Conservation (phyloP, 2,888 invertebrate species). For the Diarsia brunnea region DNA sequence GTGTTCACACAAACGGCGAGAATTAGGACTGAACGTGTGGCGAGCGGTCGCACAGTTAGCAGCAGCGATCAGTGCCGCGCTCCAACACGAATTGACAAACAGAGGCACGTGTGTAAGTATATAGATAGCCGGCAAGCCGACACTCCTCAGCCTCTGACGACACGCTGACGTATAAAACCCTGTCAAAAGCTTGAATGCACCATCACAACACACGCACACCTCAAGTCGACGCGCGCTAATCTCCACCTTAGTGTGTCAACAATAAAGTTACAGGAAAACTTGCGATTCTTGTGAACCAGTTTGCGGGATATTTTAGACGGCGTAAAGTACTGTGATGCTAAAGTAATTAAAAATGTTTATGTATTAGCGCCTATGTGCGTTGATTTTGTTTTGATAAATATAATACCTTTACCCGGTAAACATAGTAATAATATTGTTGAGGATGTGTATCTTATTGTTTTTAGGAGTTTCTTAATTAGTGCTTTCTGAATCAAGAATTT, state of each 20-base stretch:
- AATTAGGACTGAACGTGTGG: conserved; percentile 27
- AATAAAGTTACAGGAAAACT: conserved; percentile 45
- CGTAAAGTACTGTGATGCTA: conserved; percentile 33
- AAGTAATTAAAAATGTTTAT: conserved; percentile 16
- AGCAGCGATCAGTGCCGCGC: conserved; percentile 76
- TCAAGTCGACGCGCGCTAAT: conserved; percentile 2
- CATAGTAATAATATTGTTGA: not conserved
- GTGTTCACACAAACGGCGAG: conserved; percentile 73
- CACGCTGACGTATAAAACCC: conserved; percentile 66
- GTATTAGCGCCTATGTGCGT: not conserved
- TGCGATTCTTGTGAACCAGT: conserved; percentile 39
- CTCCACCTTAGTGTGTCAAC: conserved; percentile 15
- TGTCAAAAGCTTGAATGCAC: conserved; percentile 64
- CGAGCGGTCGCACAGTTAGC: conserved; percentile 66
- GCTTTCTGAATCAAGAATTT: not conserved
- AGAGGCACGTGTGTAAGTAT: conserved; percentile 63
- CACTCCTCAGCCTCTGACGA: conserved; percentile 67
- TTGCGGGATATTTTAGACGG: conserved; percentile 41
- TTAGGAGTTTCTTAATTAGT: no score
- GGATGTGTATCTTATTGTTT: not conserved
- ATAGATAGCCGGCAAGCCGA: conserved; percentile 64
- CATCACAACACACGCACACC: conserved; percentile 32
- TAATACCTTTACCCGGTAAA: not conserved
- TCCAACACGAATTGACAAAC: conserved; percentile 78
- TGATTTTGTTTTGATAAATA: not conserved